Base-by-base conservation (phyloP, 2,797 vertebrate species). In the Phylloscopus collybita region DNA sequence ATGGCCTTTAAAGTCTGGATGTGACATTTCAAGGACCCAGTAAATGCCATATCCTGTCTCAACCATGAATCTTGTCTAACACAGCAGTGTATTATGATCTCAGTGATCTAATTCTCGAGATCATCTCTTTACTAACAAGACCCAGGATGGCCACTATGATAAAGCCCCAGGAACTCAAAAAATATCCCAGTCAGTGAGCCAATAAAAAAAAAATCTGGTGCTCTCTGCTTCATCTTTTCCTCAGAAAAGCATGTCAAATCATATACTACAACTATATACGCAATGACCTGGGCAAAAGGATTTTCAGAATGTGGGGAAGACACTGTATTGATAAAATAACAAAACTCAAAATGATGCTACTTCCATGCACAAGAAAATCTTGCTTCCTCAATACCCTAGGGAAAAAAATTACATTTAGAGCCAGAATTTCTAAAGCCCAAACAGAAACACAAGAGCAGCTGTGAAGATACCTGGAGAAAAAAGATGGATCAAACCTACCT, bases 41-140 rank as follows among this genome's bases (percentile, higher is more conserved):
- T 81, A 93, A 91, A 96, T 90, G 80, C 34, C 57, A 53, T 14
- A 88, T 92, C 26, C 32, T 69, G 66, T 88, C 66, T 81, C 12
- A 5, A 42, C 70, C 42, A 90, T 64, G 64, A 90, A 86, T 91
- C 87, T 86, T 90, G 74, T 88, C 67, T 61, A 92, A 81, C 56
- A 47, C 44, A 89, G 78, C 64, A 94, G 82, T 93, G 26, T 81
- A 94, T 92, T 91, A 95, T 60, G 42, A 93, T 80, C 76, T 90
- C 64, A 6, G 32, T 92, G 80, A 95, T 93, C 71, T 94, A 95
- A 96, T 93, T 96, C 71, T 92, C 2, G 0, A 92, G 73, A 96
- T 81, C 74, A 91, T 92, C 88, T 91, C 70, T 88, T 91, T 74
- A 79, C 71, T 90, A 79, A 80, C 71, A 92, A 84, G 85, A 80